Base-by-base conservation (phyloP, 2,888 invertebrate species). In the Pheosia tremula region DNA sequence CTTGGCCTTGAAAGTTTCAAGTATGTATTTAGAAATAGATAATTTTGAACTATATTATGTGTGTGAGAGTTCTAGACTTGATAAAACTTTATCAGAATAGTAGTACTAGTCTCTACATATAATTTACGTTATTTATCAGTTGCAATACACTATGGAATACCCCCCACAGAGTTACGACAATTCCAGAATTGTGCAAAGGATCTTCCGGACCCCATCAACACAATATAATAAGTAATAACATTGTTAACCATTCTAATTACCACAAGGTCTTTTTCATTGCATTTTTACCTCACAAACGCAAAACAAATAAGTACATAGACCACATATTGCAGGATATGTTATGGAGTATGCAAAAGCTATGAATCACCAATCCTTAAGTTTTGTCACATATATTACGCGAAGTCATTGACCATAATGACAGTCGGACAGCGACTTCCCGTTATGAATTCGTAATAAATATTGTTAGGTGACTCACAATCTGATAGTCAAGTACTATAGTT, bases 331-430 rank as follows among this genome's bases (percentile, higher is more conserved):
- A 7, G 41, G 50, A 8, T 50, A n/a, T n/a, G 13, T 50, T n/a
- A 13, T 53, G 7, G n/a, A 39, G n/a, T 0, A 39, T n/a, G 54
- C 38, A 54, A 13, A 55, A 39, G 2, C 55, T 55, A 13, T 63
- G 24, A 56, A 59, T 77, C 76, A 77, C 66, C 65, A 67, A 70
- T 66, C 68, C 73, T 77, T 83, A 83, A 85, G 85, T 85, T 84
- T 84, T 72, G 78, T 71, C 74, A 76, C 78, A 77, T 75, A 80
- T 71, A 80, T 75, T 73, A 79, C 68, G 59, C 68, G 66, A 79
- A 88, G 92, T 91, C 92, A 89, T 83, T 90, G 90, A 89, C 91
- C 91, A 91, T 83, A 82, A 81, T 79, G 74, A 77, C 78, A 75
- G 76, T 68, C 65, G 60, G 78, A 76, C 80, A 75, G 77, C 78